Percentiles rank a stretch among this genome's conserved stretches.
phyloP scores from a whole-genome alignment of 1,140 invertebrate species.

The Drosophila serrata region DNA sequence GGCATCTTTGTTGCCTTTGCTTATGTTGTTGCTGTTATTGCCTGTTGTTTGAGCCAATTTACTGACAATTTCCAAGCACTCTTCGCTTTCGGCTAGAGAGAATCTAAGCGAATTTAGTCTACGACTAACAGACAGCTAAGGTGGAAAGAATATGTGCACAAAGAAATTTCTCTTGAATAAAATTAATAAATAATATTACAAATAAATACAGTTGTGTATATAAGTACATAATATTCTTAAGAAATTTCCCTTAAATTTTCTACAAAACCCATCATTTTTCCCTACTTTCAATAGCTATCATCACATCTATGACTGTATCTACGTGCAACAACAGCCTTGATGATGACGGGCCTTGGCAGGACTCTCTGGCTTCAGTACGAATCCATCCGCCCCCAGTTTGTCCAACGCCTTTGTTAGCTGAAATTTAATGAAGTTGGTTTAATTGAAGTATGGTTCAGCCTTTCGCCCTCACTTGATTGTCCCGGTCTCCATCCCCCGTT shows the following conservation, averaged over 20 bases:
- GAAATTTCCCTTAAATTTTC: not conserved
- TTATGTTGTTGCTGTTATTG: slow-evolving; percentile 44
- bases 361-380: slow-evolving; percentile 6
- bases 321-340: slow-evolving; percentile 67
- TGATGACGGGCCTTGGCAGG: slow-evolving; percentile 40
- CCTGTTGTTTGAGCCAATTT: slow-evolving; percentile 76
- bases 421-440: slow-evolving; percentile 84
- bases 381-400: slow-evolving; percentile 34
- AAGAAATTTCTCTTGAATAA: accelerated
- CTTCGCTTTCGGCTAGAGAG: slow-evolving; percentile 36
- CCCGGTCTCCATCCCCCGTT: not conserved
- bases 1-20: slow-evolving; percentile 48
- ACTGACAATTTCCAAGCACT: slow-evolving; percentile 79
- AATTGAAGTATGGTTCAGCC: slow-evolving; percentile 76
- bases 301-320: slow-evolving; percentile 8
- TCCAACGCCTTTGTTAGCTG: slow-evolving; percentile 80
- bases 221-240: not conserved
- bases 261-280: too few relatives aligned
- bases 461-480: slow-evolving; percentile 38
- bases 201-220: not conserved
- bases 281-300: not conserved
- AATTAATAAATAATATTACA: not conserved
- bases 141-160: not conserved
- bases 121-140: slow-evolving; percentile 3
- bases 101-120: slow-evolving; percentile 65